Percentiles rank a stretch among this genome's conserved stretches.
Conservation (phyloP, 2,888 invertebrate species). For the Clostera curtula region DNA sequence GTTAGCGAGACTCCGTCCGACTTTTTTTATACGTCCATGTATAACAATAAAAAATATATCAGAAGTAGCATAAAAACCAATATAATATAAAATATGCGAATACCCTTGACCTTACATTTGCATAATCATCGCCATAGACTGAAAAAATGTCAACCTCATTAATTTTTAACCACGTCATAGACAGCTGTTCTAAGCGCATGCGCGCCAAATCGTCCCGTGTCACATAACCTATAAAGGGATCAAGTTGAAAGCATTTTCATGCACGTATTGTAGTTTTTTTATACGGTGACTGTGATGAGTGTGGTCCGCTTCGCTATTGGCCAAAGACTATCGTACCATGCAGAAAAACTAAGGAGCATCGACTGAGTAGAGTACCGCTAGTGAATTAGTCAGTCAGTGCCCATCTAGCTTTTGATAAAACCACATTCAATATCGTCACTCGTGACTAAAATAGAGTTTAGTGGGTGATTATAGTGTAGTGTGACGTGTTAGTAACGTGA, state of each 20-base stretch:
- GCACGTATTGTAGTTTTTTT: constrained; percentile 16
- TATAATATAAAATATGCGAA: too few species aligned
- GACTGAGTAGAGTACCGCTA: constrained; percentile 7
- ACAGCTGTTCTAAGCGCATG: constrained; percentile 26
- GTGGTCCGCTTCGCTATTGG: constrained; percentile 24
- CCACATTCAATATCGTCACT: constrained; percentile 7
- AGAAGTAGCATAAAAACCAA: too few species aligned
- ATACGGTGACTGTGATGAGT: constrained; percentile 13
- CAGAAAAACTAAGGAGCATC: constrained; percentile 23
- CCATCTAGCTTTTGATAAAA: constrained; percentile 3
- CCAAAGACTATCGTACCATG: constrained; percentile 30
- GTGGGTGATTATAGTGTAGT: too few species aligned
- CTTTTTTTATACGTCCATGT: too few species aligned
- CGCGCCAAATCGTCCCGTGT: constrained; percentile 22
- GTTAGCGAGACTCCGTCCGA: too few species aligned
- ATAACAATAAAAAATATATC: too few species aligned
- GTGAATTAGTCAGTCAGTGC: constrained; percentile 16
- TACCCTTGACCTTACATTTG: too few species aligned
- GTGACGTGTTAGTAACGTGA: constrained; percentile 7
- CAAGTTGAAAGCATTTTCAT: constrained; percentile 15
- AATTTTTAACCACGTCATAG: constrained; percentile 7
- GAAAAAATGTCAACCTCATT: constrained; percentile 7
- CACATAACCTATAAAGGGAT: constrained; percentile 30
- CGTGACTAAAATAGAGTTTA: too few species aligned
- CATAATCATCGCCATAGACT: constrained; percentile 3